A percentile compares a stretch with the other conserved stretches of the same genome.
These are phyloP conservation scores for Mareca strepera DNA, from an alignment of 2,797 vertebrate species.

Conservation along the genomic window DNA sequence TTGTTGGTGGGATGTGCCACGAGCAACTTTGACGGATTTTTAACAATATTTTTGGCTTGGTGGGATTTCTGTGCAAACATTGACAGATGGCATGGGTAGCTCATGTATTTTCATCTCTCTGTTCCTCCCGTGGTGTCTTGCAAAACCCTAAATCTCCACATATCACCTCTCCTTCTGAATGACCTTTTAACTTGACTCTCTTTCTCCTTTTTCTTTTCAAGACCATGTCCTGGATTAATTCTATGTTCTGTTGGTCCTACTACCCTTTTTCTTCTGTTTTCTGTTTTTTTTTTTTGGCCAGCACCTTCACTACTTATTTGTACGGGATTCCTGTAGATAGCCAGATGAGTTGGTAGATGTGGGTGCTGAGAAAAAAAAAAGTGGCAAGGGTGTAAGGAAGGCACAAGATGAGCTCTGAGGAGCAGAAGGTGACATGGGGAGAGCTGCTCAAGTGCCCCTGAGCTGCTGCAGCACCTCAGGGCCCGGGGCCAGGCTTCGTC, in stretches of 20 bases:
- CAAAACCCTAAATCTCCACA: slow-evolving; percentile 7
- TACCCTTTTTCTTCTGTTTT: neutral
- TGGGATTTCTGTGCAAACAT: slow-evolving; percentile 51
- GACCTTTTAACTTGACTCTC: neutral
- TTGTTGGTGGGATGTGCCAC: slow-evolving; percentile 35
- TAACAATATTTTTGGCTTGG: slow-evolving; percentile 52
- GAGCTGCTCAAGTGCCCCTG: neutral
- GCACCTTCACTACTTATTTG: neutral
- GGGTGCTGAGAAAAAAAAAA: neutral
- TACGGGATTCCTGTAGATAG: neutral
- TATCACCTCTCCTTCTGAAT: neutral
- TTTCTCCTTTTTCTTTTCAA: neutral
- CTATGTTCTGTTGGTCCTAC: neutral
- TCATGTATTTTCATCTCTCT: slow-evolving; percentile 46
- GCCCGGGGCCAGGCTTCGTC: neutral
- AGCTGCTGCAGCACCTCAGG: neutral
- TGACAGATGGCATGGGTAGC: slow-evolving; percentile 47
- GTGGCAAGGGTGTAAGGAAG: neutral
- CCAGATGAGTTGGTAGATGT: neutral
- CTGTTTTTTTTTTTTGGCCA: neutral
- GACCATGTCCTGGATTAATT: neutral
- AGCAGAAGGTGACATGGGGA: neutral
- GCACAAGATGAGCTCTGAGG: fast-evolving
- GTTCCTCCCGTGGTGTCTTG: neutral
- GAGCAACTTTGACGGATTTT: slow-evolving; percentile 27